A percentile compares a stretch with the other conserved stretches of the same genome.
phyloP scores from a whole-genome alignment of 2,797 vertebrate species.

The Enteromius afrohamiltoni region DNA sequence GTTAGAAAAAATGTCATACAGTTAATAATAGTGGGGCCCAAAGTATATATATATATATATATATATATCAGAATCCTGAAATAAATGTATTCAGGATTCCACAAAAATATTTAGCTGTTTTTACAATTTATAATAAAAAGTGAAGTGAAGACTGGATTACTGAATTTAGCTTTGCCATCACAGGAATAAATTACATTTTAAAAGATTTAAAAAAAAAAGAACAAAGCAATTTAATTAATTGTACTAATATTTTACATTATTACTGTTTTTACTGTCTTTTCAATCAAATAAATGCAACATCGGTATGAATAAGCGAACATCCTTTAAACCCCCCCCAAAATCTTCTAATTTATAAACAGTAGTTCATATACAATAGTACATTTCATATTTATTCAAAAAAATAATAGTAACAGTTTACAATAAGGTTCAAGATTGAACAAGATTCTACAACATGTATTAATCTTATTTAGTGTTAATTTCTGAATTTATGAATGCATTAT shows the following conservation, averaged over 20 bases:
- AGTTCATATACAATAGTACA: neutral
- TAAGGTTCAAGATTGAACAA: too few species aligned
- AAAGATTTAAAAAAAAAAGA: neutral
- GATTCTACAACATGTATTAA: too few species aligned
- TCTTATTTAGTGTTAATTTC: too few species aligned
- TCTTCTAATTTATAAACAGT: neutral
- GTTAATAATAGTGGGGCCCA: neutral
- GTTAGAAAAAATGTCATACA: constrained; percentile 6
- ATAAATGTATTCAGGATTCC: neutral
- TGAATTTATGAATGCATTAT: too few species aligned
- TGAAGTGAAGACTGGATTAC: neutral
- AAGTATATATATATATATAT: neutral
- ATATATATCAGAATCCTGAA: neutral
- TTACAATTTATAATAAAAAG: neutral
- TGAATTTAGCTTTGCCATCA: neutral
- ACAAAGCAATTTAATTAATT: neutral
- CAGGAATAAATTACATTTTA: neutral
- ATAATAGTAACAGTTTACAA: too few species aligned
- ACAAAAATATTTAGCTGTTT: neutral
- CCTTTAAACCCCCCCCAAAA: neutral
- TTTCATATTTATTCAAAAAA: neutral
- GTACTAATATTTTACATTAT: neutral
- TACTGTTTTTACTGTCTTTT: neutral
- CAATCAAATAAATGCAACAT: neutral
- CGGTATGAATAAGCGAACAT: neutral